Conservation (phyloP, 2,113 vertebrate species). For the Irena cyanogastra region DNA sequence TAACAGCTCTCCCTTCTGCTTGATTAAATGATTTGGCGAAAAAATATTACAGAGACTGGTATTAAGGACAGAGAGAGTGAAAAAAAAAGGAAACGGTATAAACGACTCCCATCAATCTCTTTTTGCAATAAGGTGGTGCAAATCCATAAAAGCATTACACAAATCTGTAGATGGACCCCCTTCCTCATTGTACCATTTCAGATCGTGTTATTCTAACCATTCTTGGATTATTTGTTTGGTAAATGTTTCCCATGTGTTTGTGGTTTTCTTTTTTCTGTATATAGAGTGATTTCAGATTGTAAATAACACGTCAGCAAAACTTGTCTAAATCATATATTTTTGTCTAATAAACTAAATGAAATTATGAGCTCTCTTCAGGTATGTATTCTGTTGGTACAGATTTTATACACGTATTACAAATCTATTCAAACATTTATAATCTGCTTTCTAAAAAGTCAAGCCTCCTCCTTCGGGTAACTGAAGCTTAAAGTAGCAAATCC, state of each 20-base stretch:
- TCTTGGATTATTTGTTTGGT: conserved; percentile 79
- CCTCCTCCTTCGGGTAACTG: neutral
- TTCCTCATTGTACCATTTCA: conserved; percentile 83
- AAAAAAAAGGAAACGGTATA: conserved; percentile 64
- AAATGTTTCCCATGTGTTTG: conserved; percentile 84
- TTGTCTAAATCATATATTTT: conserved; percentile 99
- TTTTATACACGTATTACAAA: neutral
- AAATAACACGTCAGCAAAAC: conserved; percentile 95
- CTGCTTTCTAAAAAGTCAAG: neutral
- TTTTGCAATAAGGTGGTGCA: conserved; percentile 80
- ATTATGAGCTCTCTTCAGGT: conserved; percentile 62
- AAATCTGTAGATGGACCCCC: conserved; percentile 81
- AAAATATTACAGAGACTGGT: conserved; percentile 67
- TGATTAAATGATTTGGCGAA: conserved; percentile 76
- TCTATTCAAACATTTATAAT: neutral
- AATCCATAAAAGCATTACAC: conserved; percentile 80
- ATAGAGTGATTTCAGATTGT: conserved; percentile 97
- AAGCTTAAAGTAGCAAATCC: neutral
- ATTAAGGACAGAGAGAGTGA: conserved; percentile 54
- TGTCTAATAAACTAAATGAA: conserved; percentile 99
- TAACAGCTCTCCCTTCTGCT: conserved; percentile 91
- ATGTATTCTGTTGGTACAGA: conserved; percentile 37
- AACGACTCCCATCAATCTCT: conserved; percentile 61
- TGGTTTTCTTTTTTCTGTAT: conserved; percentile 85
- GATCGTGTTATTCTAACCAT: conserved; percentile 74